Evolutionary conservation across 2,888 invertebrate genomes (phyloP).

Genomic region (Ditula angustiorana): DNA sequence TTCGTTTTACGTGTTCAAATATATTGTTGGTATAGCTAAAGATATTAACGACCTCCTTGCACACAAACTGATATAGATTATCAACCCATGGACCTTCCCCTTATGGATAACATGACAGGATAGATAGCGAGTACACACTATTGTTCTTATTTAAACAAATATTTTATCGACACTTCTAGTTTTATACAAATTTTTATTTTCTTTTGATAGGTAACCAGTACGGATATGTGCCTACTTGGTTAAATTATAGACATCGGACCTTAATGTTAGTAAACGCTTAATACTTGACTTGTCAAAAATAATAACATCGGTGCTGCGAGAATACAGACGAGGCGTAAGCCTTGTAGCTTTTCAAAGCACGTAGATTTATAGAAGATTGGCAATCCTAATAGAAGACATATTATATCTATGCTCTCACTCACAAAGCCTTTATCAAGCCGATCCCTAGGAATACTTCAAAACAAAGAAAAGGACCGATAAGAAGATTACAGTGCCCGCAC

Average conservation of each 20-base stretch:
- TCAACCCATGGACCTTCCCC: conserved; percentile 65
- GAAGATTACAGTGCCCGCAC: conserved; percentile 67
- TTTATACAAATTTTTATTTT: too few relatives aligned
- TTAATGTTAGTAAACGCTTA: too few relatives aligned
- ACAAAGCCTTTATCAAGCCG: conserved; percentile 66
- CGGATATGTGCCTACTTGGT: too few relatives aligned
- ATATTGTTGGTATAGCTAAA: conserved; percentile 21
- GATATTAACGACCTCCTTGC: conserved; percentile 61
- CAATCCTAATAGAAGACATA: conserved; percentile 2
- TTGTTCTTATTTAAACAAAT: too few relatives aligned
- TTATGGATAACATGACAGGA: neutral
- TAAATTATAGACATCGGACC: too few relatives aligned
- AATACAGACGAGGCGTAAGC: too few relatives aligned
- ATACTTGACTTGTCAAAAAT: too few relatives aligned
- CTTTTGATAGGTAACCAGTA: too few relatives aligned
- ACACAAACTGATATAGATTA: conserved; percentile 75
- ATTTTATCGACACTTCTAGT: too few relatives aligned
- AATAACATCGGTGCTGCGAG: too few relatives aligned
- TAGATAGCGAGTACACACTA: neutral
- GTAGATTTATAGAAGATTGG: neutral
- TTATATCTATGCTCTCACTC: conserved; percentile 41
- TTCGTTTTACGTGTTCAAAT: conserved; percentile 25
- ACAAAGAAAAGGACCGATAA: conserved; percentile 71
- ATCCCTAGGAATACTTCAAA: conserved; percentile 69
- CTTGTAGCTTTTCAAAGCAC: too few relatives aligned